Percentiles rank a stretch among this genome's conserved stretches.
Evolutionary conservation across 2,113 vertebrate species (phyloP).

Genomic region (Scatophagus argus): DNA sequence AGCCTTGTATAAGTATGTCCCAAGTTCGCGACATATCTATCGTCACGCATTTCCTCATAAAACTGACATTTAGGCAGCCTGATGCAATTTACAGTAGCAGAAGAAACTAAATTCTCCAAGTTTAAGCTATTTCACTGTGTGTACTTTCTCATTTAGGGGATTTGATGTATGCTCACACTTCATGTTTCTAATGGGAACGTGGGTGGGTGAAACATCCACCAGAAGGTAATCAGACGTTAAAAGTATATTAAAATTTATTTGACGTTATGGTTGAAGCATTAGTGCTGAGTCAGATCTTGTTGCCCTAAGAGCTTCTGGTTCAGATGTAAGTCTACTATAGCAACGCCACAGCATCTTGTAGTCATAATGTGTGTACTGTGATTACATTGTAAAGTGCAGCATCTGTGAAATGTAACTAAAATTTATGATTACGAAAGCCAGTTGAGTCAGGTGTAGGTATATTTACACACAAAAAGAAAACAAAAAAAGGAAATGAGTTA

Average conservation of each 20-base stretch:
- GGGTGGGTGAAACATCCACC: not conserved
- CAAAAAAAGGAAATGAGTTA: slow-evolving; percentile 49
- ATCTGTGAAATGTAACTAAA: slow-evolving; percentile 12
- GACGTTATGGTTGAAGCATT: not conserved
- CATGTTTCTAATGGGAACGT: not conserved
- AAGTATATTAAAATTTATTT: not conserved
- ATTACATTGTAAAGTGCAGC: slow-evolving; percentile 1
- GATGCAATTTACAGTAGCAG: not conserved
- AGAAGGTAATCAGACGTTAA: not conserved
- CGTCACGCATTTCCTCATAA: not conserved
- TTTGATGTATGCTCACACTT: not conserved
- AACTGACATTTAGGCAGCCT: not conserved
- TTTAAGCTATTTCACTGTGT: not conserved
- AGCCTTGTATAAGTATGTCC: not conserved
- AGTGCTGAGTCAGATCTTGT: not conserved
- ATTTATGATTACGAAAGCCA: not conserved
- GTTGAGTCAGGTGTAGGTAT: slow-evolving; percentile 5
- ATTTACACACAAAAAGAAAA: slow-evolving; percentile 5
- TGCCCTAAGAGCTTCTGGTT: slow-evolving; percentile 1
- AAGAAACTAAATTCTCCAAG: not conserved
- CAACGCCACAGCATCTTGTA: not conserved
- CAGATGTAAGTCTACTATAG: not conserved
- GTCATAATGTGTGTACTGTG: not conserved
- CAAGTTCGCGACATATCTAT: not conserved
- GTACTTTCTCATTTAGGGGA: not conserved